Base-by-base conservation (phyloP, 2,113 vertebrate species). In the Datnioides undecimradiatus region DNA sequence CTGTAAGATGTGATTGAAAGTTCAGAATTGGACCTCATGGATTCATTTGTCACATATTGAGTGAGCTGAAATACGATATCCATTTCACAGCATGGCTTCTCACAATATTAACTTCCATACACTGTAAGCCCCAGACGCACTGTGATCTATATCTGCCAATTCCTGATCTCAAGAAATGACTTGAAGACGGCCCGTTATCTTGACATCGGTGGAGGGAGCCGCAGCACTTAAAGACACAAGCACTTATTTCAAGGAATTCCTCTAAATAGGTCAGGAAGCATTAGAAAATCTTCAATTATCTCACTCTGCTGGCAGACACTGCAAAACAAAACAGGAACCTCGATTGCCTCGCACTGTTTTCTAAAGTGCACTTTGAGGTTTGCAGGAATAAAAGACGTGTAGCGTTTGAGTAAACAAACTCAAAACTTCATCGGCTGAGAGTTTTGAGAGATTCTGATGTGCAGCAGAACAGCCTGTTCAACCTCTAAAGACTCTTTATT, bases 401-500 rank as follows among this genome's bases (percentile, higher is more conserved):
- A 25, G 23, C 5, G 1, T 75, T n/a, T 46, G 21, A 10, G 23
- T 38, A 43, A 54, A 73, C 49, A 46, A 21, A 49, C 6, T 4
- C 45, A 11, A 55, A 40, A n/a, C 75, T 73, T 73, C 62, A 70
- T 77, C 43, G 65, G 33, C 49, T 33, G 63, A 31, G 40, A 73
- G 57, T 51, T 82, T 65, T 73, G 52, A 75, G 70, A 85, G 55
- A 80, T 73, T 84, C 84, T 84, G 83, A 87, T 49, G 85, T 83
- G 80, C 64, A 58, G 41, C 82, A 12, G 46, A 87, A 81, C 83
- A 82, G 76, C 66, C 87, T 82, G 88, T 84, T 86, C 81, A 75
- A 59, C 84, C 84, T 91, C 88, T 72, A 64, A 88, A 87, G 90
- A 78, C 80, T 91, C 76, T 86, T 87, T 83, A 89, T 88, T 83